Evolutionary conservation across 1,140 invertebrate species (phyloP).

Genomic region (Myzus persicae): DNA sequence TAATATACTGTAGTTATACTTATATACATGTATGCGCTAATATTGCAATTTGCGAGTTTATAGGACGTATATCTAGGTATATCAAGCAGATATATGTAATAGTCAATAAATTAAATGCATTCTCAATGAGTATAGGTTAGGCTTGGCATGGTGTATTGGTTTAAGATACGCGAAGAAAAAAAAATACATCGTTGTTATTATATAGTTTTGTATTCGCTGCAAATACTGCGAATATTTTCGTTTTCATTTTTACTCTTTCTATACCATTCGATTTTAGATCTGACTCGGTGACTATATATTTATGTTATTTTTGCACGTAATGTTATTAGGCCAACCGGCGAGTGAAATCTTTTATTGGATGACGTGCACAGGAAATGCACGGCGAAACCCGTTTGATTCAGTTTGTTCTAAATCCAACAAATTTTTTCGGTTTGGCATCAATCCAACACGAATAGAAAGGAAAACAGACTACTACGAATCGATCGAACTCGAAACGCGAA

Average conservation of each 20-base stretch:
- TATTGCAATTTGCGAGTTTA: no score
- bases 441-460: conserved; percentile 10
- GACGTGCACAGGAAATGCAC: neutral
- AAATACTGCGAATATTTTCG: neutral
- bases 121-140: neutral
- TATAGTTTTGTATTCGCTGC: neutral
- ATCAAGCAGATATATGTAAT: no score
- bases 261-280: neutral
- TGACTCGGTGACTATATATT: neutral
- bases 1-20: no score
- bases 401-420: conserved; percentile 24
- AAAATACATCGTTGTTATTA: neutral
- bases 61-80: neutral
- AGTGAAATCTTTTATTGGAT: conserved; percentile 38
- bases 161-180: neutral
- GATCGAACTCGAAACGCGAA: neutral
- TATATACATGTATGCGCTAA: no score
- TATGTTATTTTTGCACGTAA: neutral
- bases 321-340: conserved; percentile 11
- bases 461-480: neutral
- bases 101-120: neutral
- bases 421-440: conserved; percentile 15
- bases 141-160: neutral
- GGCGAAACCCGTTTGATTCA: conserved; percentile 18
- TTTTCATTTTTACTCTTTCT: conserved; percentile 22